Evolutionary conservation across 2,113 vertebrate species (phyloP).

Genomic region (Cyanoderma ruficeps): DNA sequence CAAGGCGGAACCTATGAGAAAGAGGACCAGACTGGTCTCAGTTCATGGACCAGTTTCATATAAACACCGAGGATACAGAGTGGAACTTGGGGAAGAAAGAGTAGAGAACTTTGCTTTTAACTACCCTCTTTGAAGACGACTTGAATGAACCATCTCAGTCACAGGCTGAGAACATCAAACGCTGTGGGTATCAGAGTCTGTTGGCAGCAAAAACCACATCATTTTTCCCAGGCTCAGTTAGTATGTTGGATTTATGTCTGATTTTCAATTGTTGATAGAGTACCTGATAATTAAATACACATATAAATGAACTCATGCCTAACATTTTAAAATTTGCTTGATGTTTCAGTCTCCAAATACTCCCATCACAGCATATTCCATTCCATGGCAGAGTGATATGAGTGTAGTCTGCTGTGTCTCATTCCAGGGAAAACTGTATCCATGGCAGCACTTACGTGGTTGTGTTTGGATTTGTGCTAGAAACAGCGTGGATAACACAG

Average conservation of each 20-base stretch:
- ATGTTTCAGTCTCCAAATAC: background rate
- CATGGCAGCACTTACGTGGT: background rate
- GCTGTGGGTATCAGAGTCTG: background rate
- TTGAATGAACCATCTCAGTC: background rate
- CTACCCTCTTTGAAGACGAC: background rate
- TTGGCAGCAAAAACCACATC: background rate
- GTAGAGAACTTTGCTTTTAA: background rate
- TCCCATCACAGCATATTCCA: background rate
- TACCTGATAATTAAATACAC: background rate
- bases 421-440: background rate
- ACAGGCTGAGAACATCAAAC: background rate
- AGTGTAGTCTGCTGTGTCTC: background rate
- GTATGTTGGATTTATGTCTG: background rate
- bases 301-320: background rate
- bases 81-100: background rate
- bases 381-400: background rate
- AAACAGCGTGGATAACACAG: background rate
- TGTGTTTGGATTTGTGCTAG: background rate
- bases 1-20: background rate
- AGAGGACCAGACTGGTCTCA: background rate
- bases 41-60: background rate
- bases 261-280: background rate
- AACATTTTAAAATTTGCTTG: background rate
- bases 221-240: background rate
- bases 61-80: background rate